Evolutionary conservation across 2,888 invertebrate species (phyloP).

Genomic region (Alviniconcha strummeri): DNA sequence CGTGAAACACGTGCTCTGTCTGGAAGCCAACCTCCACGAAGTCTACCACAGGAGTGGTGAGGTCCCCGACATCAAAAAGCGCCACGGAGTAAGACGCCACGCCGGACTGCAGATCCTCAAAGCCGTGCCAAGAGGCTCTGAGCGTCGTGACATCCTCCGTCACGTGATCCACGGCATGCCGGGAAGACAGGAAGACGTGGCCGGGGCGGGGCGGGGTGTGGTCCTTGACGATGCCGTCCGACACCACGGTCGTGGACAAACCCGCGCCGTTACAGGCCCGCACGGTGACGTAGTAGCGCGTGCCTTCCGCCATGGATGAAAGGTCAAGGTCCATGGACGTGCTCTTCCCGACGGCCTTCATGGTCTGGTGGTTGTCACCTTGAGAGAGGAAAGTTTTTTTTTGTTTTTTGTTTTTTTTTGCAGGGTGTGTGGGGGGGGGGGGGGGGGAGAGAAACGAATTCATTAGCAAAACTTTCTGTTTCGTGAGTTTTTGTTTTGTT

Average conservation of each 20-base stretch:
- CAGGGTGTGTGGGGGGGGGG: too few species aligned
- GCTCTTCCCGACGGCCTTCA: conserved; percentile 33
- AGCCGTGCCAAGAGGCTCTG: conserved; percentile 46
- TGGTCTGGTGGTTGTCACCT: conserved; percentile 41
- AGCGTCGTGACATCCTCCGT: conserved; percentile 36
- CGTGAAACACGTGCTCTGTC: conserved; percentile 34
- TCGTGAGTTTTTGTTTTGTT: too few species aligned
- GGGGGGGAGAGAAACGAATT: too few species aligned
- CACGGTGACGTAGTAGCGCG: conserved; percentile 41
- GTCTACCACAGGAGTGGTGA: neutral
- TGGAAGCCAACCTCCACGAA: conserved; percentile 30
- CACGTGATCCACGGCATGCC: conserved; percentile 33
- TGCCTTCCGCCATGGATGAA: conserved; percentile 34
- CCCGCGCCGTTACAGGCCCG: conserved; percentile 46
- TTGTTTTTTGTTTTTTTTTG: too few species aligned
- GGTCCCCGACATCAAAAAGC: conserved; percentile 18
- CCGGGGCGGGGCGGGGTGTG: conserved; percentile 44
- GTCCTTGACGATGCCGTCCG: conserved; percentile 49
- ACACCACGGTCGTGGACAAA: conserved; percentile 37
- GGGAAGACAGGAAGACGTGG: conserved; percentile 46
- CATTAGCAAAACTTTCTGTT: too few species aligned
- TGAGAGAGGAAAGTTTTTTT: conserved; percentile 15
- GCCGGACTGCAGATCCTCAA: conserved; percentile 43
- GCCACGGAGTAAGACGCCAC: conserved; percentile 38
- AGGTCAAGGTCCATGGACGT: conserved; percentile 33